These are phyloP conservation scores for Blastobasis lacticolella DNA, from an alignment of 2,888 invertebrate genomes.

Conservation along the genomic window DNA sequence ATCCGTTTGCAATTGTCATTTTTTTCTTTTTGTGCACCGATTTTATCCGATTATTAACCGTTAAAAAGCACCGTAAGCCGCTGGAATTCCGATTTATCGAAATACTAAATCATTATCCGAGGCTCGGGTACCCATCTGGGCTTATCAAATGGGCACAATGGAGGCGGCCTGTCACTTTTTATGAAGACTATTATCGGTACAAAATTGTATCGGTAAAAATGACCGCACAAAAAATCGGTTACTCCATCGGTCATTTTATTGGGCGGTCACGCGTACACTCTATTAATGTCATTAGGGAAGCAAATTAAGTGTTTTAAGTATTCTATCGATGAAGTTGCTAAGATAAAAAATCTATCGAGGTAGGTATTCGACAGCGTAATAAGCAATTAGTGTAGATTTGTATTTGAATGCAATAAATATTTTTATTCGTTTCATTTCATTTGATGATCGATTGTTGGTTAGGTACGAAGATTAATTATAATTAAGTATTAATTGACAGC, in stretches of 20 bases:
- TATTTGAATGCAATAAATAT: too few relatives aligned
- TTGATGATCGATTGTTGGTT: too few relatives aligned
- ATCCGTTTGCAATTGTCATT: conserved; percentile 40
- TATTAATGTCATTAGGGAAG: conserved; percentile 8
- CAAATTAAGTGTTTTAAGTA: background rate
- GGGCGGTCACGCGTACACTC: conserved; percentile 13
- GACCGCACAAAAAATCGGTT: conserved; percentile 10
- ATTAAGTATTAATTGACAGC: too few relatives aligned
- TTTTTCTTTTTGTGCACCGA: conserved; percentile 53
- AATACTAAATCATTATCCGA: conserved; percentile 32
- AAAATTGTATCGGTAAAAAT: conserved; percentile 7
- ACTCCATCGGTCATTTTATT: conserved; percentile 12
- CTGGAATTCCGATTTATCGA: conserved; percentile 50
- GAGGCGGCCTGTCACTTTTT: conserved; percentile 15
- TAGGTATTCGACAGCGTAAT: too few relatives aligned
- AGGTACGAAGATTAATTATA: too few relatives aligned
- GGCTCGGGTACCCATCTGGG: conserved; percentile 23
- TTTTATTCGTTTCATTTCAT: too few relatives aligned
- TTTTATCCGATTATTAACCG: conserved; percentile 61
- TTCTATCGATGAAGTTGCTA: too few relatives aligned
- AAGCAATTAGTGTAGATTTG: too few relatives aligned
- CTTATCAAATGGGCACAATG: conserved; percentile 16
- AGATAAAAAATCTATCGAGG: too few relatives aligned
- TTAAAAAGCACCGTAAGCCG: conserved; percentile 57
- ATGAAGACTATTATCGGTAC: conserved; percentile 11